These are phyloP conservation scores for Saimiri boliviensis DNA, from an alignment of 2,113 vertebrate species.

Conservation along the genomic window DNA sequence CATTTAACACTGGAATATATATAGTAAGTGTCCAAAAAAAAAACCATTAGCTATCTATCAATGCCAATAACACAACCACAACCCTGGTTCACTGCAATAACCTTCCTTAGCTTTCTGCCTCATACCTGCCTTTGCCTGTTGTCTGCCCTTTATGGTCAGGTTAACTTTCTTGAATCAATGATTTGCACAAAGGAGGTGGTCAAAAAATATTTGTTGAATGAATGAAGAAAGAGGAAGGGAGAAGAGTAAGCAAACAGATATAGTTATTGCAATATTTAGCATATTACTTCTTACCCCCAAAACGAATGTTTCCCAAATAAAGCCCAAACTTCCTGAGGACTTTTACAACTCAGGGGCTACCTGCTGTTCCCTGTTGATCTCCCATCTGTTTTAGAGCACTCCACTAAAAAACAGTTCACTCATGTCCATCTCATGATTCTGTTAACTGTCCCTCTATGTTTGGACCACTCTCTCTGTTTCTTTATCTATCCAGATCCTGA, in stretches of 20 bases:
- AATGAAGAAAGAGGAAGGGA: neutral
- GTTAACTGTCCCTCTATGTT: no score
- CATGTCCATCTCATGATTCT: neutral
- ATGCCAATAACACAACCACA: neutral
- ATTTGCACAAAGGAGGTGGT: neutral
- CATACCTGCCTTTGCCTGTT: neutral
- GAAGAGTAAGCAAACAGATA: neutral
- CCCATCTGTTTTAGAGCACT: neutral
- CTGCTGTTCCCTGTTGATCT: neutral
- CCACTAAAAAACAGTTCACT: neutral
- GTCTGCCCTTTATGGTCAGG: neutral
- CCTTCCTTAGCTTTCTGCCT: neutral
- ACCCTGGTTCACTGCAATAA: neutral
- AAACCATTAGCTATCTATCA: neutral
- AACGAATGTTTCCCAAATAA: neutral
- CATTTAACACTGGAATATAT: neutral
- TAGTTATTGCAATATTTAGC: neutral
- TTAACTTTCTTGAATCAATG: neutral
- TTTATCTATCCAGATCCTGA: neutral
- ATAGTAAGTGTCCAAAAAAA: neutral
- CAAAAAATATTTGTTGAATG: conserved; percentile 17
- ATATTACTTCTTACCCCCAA: neutral
- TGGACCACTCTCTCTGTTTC: neutral
- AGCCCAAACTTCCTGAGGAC: neutral
- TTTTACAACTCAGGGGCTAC: neutral